phyloP scores from a whole-genome alignment of 2,797 vertebrate genomes.

The Scolopax rusticola region DNA sequence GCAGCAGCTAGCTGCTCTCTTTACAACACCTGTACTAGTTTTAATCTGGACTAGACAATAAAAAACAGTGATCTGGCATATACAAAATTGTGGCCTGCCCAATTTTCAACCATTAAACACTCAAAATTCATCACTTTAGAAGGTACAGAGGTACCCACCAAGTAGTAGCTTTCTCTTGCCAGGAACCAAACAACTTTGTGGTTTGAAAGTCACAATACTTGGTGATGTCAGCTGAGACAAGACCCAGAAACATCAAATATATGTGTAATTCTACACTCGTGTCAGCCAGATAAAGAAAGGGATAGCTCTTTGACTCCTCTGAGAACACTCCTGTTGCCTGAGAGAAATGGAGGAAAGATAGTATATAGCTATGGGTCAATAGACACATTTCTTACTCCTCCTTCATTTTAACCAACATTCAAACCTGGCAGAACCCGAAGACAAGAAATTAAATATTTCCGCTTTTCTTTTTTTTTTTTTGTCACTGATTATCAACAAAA shows the following conservation, averaged over 20 bases:
- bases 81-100: background rate
- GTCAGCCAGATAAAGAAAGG: background rate
- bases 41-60: background rate
- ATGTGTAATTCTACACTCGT: background rate
- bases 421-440: background rate
- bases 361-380: background rate
- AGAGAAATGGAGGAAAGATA: background rate
- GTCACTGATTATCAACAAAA: background rate
- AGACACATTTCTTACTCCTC: background rate
- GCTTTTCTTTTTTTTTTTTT: background rate
- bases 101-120: background rate
- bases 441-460: background rate
- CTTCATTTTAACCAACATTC: background rate
- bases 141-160: background rate
- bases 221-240: background rate
- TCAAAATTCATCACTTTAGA: background rate
- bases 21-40: background rate
- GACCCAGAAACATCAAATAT: background rate
- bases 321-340: background rate
- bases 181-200: background rate
- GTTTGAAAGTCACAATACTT: background rate
- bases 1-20: background rate
- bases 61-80: background rate
- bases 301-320: background rate
- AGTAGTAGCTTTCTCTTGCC: background rate